Evolutionary conservation across 2,888 invertebrate species (phyloP).

Genomic region (Athrips mouffetella): DNA sequence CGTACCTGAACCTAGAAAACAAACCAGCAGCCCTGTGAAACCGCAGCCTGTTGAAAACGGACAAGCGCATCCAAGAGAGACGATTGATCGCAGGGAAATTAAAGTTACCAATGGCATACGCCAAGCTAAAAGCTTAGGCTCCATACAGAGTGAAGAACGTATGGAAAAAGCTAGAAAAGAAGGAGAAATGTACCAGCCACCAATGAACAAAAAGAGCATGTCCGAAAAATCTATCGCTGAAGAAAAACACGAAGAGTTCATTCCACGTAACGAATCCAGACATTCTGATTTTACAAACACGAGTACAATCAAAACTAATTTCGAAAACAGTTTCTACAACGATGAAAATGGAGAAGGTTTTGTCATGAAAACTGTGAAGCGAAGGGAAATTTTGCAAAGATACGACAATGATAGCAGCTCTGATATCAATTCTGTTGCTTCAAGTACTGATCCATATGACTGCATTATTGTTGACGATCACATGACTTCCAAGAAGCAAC

Average conservation of each 20-base stretch:
- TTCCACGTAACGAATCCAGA: slow-evolving; percentile 64
- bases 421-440: slow-evolving; percentile 80
- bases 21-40: slow-evolving; percentile 48
- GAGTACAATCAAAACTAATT: slow-evolving; percentile 74
- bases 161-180: slow-evolving; percentile 49
- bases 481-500: slow-evolving; percentile 74
- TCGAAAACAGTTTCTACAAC: slow-evolving; percentile 82
- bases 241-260: slow-evolving; percentile 64
- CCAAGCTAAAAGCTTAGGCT: slow-evolving; percentile 69
- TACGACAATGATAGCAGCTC: slow-evolving; percentile 83
- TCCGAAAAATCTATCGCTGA: slow-evolving; percentile 67
- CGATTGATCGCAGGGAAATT: slow-evolving; percentile 68
- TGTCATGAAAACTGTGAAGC: slow-evolving; percentile 84
- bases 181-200: slow-evolving; percentile 50
- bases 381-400: slow-evolving; percentile 85
- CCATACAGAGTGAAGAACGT: slow-evolving; percentile 65
- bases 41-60: slow-evolving; percentile 42
- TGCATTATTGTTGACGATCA: slow-evolving; percentile 92
- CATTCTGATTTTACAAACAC: slow-evolving; percentile 71
- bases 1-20: slow-evolving; percentile 54
- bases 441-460: slow-evolving; percentile 86
- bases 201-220: slow-evolving; percentile 62
- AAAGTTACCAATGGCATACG: slow-evolving; percentile 64
- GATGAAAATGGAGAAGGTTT: slow-evolving; percentile 82
- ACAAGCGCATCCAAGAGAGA: slow-evolving; percentile 57